These are phyloP conservation scores for Tyrophagus putrescentiae DNA, from an alignment of 1,140 invertebrate genomes.

Conservation along the genomic window DNA sequence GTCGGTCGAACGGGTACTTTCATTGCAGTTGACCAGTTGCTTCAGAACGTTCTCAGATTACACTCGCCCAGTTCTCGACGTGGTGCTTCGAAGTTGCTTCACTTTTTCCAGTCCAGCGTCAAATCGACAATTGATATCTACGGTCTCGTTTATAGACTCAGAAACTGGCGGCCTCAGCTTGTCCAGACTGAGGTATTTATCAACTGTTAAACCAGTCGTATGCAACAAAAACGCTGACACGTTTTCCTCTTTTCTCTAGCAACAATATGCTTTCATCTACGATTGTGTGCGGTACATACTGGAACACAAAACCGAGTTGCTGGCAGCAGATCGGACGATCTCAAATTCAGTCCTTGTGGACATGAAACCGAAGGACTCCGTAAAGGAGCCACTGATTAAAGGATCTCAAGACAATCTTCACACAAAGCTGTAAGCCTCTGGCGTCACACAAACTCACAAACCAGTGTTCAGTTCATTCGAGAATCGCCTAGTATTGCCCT, in stretches of 20 bases:
- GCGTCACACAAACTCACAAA: too few relatives aligned
- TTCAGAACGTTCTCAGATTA: slow-evolving; percentile 26
- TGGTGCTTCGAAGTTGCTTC: neutral
- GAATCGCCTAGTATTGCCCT: too few relatives aligned
- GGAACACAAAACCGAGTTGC: neutral
- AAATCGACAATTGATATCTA: slow-evolving; percentile 32
- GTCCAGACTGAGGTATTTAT: slow-evolving; percentile 34
- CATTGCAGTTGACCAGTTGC: slow-evolving; percentile 34
- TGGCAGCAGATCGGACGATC: neutral
- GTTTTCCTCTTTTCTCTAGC: slow-evolving; percentile 15
- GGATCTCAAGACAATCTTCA: too few relatives aligned
- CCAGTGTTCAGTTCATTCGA: too few relatives aligned
- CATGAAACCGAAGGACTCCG: neutral
- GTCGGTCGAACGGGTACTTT: slow-evolving; percentile 37
- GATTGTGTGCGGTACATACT: slow-evolving; percentile 22
- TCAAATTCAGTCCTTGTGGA: neutral
- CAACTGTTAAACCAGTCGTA: neutral
- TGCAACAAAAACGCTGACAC: neutral
- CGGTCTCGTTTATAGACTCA: slow-evolving; percentile 33
- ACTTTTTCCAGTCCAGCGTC: neutral
- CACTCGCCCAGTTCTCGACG: too few relatives aligned
- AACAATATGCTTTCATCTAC: slow-evolving; percentile 25
- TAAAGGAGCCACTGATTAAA: neutral
- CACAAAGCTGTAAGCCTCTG: too few relatives aligned
- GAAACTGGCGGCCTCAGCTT: slow-evolving; percentile 35